Conservation (phyloP, 2,888 invertebrate species). For the Molorchus minor region DNA sequence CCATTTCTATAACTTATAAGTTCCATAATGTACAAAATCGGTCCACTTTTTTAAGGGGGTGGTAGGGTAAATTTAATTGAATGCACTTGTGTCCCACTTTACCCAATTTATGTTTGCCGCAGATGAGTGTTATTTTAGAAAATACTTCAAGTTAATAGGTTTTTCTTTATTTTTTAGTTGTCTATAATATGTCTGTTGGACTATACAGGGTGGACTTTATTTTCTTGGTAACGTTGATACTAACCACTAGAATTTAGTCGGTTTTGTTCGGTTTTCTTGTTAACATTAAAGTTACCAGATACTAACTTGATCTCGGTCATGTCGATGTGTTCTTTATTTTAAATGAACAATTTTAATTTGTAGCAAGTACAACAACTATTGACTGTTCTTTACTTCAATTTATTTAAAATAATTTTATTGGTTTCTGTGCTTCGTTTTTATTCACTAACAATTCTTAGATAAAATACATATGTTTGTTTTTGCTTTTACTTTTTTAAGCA, state of each 20-base stretch:
- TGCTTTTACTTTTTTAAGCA: constrained; percentile 23
- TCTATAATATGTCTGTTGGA: background rate
- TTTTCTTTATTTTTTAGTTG: background rate
- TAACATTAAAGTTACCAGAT: background rate
- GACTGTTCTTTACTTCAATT: background rate
- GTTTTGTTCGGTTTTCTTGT: background rate
- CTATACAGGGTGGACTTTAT: background rate
- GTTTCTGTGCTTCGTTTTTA: background rate
- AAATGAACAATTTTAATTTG: background rate
- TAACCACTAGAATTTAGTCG: background rate
- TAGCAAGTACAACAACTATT: background rate
- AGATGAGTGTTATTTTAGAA: too few relatives aligned
- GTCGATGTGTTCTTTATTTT: background rate
- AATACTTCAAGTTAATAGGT: too few relatives aligned
- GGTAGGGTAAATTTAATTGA: too few relatives aligned
- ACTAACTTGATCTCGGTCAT: background rate
- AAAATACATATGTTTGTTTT: constrained; percentile 50
- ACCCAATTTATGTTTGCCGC: too few relatives aligned
- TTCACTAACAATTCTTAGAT: constrained; percentile 27
- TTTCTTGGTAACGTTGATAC: background rate
- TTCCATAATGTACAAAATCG: too few relatives aligned
- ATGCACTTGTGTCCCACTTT: too few relatives aligned
- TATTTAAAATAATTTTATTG: background rate
- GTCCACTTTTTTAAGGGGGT: too few relatives aligned
- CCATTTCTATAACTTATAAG: too few relatives aligned